Evolutionary conservation across 2,113 vertebrate species (phyloP).

Genomic region (Sinocyclocheilus anophthalmus): DNA sequence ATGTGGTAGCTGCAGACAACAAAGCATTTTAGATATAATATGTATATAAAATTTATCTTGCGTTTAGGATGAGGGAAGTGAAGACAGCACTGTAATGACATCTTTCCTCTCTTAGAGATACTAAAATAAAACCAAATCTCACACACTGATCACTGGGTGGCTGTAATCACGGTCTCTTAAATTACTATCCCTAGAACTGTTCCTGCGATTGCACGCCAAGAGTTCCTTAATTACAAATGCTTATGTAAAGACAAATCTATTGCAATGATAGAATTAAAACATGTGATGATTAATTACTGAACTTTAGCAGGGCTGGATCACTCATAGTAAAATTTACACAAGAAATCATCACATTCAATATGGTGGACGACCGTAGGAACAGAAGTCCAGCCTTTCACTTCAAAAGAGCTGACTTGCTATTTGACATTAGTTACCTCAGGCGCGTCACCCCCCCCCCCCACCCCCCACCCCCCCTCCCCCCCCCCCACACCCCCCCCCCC

Average conservation of each 20-base stretch:
- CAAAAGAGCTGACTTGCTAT: background rate
- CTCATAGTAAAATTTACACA: background rate
- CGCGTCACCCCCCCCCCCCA: no score
- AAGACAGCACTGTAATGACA: constrained; percentile 47
- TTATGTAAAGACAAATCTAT: background rate
- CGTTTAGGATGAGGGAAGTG: constrained; percentile 29
- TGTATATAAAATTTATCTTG: background rate
- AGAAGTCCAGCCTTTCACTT: background rate
- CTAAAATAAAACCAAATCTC: constrained; percentile 56
- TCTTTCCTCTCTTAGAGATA: constrained; percentile 36
- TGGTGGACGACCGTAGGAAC: background rate
- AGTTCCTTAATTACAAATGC: constrained; percentile 43
- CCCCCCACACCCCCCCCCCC: no score
- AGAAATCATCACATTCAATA: background rate
- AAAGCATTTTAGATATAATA: background rate
- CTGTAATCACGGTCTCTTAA: constrained; percentile 39
- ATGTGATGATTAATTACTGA: background rate
- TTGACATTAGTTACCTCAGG: background rate
- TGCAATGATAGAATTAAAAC: background rate
- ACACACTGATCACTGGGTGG: constrained; percentile 47
- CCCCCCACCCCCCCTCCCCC: no score
- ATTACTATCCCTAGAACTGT: constrained; percentile 24
- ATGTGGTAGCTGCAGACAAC: background rate
- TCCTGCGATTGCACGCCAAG: constrained; percentile 34
- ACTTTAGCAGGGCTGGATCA: background rate